These are phyloP conservation scores for Lutjanus campechanus DNA, from an alignment of 2,797 vertebrate genomes.

Conservation along the genomic window DNA sequence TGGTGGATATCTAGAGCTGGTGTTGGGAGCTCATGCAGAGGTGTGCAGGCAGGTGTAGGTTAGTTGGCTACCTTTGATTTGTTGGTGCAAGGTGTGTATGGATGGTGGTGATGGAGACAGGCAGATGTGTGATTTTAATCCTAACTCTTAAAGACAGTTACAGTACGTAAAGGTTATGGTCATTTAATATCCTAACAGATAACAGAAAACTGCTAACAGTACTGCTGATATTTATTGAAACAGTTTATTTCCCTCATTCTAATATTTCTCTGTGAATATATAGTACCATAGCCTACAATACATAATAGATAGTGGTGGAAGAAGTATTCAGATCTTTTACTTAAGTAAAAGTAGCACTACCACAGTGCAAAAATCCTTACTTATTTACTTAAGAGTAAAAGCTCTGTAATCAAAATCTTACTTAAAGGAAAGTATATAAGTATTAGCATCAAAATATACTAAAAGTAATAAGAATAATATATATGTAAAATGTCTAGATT, in stretches of 20 bases:
- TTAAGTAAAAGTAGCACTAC: too few species aligned
- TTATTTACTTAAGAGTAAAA: too few species aligned
- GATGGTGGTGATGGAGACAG: neutral
- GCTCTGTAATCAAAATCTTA: too few species aligned
- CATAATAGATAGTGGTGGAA: neutral
- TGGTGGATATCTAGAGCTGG: neutral
- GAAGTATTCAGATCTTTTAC: too few species aligned
- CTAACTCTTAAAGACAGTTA: neutral
- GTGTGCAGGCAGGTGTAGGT: conserved; percentile 7
- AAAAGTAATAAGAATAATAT: too few species aligned
- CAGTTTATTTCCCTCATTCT: neutral
- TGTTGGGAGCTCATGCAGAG: neutral
- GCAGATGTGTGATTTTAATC: neutral
- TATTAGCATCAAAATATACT: too few species aligned
- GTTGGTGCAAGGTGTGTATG: conserved; percentile 22
- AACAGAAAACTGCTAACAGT: neutral
- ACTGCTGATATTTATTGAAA: neutral
- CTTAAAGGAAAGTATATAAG: too few species aligned
- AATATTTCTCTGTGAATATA: neutral
- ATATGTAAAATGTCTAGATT: too few species aligned
- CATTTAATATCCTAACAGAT: neutral
- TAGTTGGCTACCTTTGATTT: conserved; percentile 23
- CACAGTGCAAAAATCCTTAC: too few species aligned
- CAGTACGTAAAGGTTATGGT: neutral
- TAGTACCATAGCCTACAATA: neutral